These are phyloP conservation scores for Pangasius larnaudii DNA, from an alignment of 2,797 vertebrate genomes.

Conservation along the genomic window DNA sequence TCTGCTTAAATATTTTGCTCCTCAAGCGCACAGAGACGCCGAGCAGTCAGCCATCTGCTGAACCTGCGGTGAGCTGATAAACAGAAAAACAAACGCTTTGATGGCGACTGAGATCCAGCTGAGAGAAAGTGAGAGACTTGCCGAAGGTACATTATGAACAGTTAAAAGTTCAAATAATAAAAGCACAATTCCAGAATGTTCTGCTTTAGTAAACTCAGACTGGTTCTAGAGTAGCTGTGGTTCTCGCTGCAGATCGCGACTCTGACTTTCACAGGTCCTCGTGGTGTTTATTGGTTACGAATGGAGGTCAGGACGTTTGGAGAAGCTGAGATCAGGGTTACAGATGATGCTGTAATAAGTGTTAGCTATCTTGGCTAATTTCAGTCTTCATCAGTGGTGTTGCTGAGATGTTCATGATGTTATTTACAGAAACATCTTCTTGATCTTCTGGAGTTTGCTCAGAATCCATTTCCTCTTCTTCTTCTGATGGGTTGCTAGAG, in stretches of 20 bases:
- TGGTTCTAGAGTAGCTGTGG: neutral
- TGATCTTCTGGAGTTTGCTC: constrained; percentile 12
- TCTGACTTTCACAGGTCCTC: neutral
- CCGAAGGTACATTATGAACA: neutral
- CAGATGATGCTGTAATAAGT: neutral
- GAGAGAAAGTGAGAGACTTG: neutral
- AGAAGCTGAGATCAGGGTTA: neutral
- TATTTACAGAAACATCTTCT: constrained; percentile 16
- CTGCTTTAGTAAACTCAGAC: constrained; percentile 6
- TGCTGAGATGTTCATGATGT: constrained; percentile 17
- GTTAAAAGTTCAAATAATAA: neutral
- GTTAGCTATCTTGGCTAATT: constrained; percentile 37
- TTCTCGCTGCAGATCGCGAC: neutral
- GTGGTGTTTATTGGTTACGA: neutral
- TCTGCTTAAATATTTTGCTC: neutral
- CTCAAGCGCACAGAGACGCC: neutral
- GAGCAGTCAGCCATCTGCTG: neutral
- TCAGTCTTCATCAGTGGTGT: constrained; percentile 28
- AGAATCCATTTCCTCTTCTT: constrained; percentile 1
- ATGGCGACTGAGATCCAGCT: neutral
- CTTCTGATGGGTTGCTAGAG: neutral
- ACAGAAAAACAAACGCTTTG: neutral
- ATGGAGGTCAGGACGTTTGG: neutral
- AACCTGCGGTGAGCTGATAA: no score
- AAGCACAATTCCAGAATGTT: neutral